Evolutionary conservation across 2,888 invertebrate genomes (phyloP).

Genomic region (Drosophila borborema): DNA sequence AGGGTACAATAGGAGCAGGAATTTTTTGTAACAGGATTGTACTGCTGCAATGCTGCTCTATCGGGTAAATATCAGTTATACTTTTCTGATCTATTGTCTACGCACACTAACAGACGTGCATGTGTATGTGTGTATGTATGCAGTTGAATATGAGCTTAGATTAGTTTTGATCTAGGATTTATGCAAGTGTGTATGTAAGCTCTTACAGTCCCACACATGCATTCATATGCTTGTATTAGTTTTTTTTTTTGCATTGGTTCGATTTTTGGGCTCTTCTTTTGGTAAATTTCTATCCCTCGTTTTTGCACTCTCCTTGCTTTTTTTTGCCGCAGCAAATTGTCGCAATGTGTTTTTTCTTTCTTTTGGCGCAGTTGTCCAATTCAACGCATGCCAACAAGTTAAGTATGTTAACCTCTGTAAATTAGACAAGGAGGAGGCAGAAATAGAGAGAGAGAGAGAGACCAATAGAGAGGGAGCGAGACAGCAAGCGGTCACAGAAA

Average conservation of each 20-base stretch:
- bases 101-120: not conserved
- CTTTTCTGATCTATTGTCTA: not conserved
- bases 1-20: not conserved
- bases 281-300: constrained; percentile 30
- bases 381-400: constrained; percentile 78
- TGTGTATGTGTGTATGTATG: not conserved
- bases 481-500: constrained; percentile 19
- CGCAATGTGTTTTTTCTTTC: constrained; percentile 61
- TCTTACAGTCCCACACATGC: not conserved
- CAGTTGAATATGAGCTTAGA: not conserved
- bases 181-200: not conserved
- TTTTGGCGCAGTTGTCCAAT: constrained; percentile 63
- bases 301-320: constrained; percentile 42
- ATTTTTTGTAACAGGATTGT: not conserved
- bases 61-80: not conserved
- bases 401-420: constrained; percentile 76
- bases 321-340: constrained; percentile 75
- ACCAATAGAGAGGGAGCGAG: not conserved
- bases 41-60: not conserved
- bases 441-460: too few relatives aligned
- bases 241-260: constrained; percentile 7
- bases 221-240: not conserved
- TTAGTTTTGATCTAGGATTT: not conserved
- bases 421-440: constrained; percentile 50
- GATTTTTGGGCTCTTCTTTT: constrained; percentile 15